Evolutionary conservation across 2,113 vertebrate genomes (phyloP), one percentile per base, ranked within the genome.

Genomic region (Nycticryphes semicollaris): DNA sequence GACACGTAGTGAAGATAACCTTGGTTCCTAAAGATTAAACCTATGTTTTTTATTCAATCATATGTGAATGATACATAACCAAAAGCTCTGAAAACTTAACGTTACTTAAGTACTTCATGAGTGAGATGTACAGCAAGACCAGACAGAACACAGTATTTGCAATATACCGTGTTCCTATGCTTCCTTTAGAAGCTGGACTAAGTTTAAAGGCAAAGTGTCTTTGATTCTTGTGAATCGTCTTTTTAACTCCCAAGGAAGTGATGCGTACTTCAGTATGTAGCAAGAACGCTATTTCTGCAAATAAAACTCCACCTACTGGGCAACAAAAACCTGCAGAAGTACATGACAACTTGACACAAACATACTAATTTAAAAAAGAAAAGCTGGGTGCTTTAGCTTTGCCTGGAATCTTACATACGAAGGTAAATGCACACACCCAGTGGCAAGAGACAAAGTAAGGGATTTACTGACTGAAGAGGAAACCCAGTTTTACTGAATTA

Each of bases 231-330:
- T 48, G 64, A 93, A 66, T 62, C 1, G n/a, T 70, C 78, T 74
- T 82, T 93, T 84, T 83, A 85, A 85, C 81, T 97, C 93, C 87
- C 50, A 53, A 77, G 68, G 59, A 95, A 95, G 21, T 59, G 60
- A 93, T 59, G 45, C 80, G 87, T 83, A 68, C 16, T 88, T 79
- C 67, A 56, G 33, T 24, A 85, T 0, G 1, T 64, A 76, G 28
- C 50, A 92, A 84, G 54, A 48, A 81, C 87, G 66, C 27, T 92
- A 84, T 68, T 85, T 94, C 64, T 68, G 66, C 31, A 82, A 67
- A 3, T 75, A 67, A 94, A 85, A 31, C 88, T 9, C 66, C 90
- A 94, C 74, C 82, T 79, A 70, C 78, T 72, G 56, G 56, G 87
- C 70, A 37, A 93, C n/a, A 87, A 77, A 89, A 93, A 62, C 11